Base-by-base conservation (phyloP, 2,888 invertebrate genomes). In the Drosophila multiciliata region DNA sequence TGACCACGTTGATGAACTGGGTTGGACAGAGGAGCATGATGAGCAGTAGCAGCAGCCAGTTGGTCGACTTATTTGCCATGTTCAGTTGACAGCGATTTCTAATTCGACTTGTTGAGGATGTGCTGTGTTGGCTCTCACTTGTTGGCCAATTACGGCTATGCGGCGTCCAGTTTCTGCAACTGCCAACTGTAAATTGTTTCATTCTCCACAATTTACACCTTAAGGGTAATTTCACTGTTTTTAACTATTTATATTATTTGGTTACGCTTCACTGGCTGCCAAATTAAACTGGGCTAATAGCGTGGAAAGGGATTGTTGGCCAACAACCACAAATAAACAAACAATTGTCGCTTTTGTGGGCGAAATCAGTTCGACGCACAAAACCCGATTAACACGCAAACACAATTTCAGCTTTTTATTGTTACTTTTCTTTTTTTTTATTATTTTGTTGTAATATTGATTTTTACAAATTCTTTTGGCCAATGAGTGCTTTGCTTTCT, bases 381-480 rank as follows among this genome's bases (percentile, higher is more conserved):
- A 80, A 70, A 73, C 69, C 61, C 69, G 85, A 76, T 87, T 83
- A 84, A 73, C 89, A 87, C 83, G 81, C 60, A 89, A 89, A 87
- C 83, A 89, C 87, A 84, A 65, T 83, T 87, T 64, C 66, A 79
- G 67, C 76, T 32, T 32, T 57, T 42, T n/a, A n/a, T 35, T 40
- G 32, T 57, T 6, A 40, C 68, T 75, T 81, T 82, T 75, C 45
- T 45, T 23, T 45, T 40, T 66, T 62, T 63, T 40, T 40, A 68
- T 66, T 70, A 63, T 59, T 60, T 38, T 54, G 54, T 35, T 54
- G 63, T 62, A 57, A 35, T 63, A 62, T 45, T 66, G 60, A 74
- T 71, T 77, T 74, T 71, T 66, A 78, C 78, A 70, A 73, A 78
- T 75, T 81, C 72, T 81, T 45, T 69, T 45, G 20, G 52, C 20